A percentile compares a stretch with the other conserved stretches of the same genome.
Evolutionary conservation across 2,888 invertebrate species (phyloP).

Genomic region (Lumbricus terrestris): DNA sequence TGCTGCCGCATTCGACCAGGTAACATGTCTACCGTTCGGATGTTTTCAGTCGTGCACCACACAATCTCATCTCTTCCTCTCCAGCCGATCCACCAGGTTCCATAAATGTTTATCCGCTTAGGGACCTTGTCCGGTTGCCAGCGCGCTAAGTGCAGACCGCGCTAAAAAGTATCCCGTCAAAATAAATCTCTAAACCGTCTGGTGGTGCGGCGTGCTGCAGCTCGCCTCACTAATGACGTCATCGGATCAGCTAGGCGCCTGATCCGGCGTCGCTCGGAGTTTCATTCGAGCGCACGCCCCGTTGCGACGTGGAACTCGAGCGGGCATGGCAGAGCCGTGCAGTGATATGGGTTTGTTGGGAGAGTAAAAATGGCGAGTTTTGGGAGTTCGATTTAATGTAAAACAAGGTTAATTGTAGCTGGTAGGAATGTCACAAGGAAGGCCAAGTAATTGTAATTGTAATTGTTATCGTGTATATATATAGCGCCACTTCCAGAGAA

Average conservation of each 20-base stretch:
- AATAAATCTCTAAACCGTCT: not conserved
- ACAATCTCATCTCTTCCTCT: not conserved
- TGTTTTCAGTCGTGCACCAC: not conserved
- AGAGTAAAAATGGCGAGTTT: too few species aligned
- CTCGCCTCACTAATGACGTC: not conserved
- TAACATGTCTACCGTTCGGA: not conserved
- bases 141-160: not conserved
- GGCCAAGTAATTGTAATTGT: too few species aligned
- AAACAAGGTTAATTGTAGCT: too few species aligned
- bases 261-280: not conserved
- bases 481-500: too few species aligned
- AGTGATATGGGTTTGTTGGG: not conserved
- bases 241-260: not conserved
- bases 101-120: not conserved
- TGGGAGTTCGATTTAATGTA: too few species aligned
- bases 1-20: too few species aligned
- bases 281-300: not conserved
- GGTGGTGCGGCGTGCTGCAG: too few species aligned
- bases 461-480: too few species aligned
- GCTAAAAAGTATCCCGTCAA: not conserved
- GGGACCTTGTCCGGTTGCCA: not conserved
- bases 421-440: too few species aligned
- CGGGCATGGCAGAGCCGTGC: not conserved
- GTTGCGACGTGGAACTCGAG: not conserved
- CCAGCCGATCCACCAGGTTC: not conserved